Evolutionary conservation across 2,888 invertebrate genomes (phyloP), one percentile per base, ranked within the genome.

Genomic region (Alsophila aescularia): DNA sequence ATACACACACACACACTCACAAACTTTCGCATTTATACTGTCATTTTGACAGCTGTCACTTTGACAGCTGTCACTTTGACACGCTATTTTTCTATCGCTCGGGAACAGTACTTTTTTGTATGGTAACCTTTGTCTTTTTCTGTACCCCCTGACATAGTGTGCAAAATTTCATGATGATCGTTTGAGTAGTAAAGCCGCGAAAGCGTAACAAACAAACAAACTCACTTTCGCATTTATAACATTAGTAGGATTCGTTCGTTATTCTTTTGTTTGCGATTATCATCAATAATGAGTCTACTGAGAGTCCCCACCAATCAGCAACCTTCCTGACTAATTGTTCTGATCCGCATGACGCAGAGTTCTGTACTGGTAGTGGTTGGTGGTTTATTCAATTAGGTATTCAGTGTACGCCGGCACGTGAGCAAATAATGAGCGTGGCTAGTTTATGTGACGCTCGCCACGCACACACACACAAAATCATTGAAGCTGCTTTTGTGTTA

Each of bases 341-440:
- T 40, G 51, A 51, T 58, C 42, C 49, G 34, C 31, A 52, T 72
- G 67, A 69, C 67, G 72, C 63, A 60, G 55, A 37, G 35, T 62
- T 63, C 67, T 67, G 60, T 69, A 52, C 53, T 58, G 67, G 67
- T n/a, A n/a, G n/a, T n/a, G n/a, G 73, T 73, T 73, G 69, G 68
- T 70, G 64, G 61, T 73, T 73, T 75, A 81, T 79, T 79, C 70
- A 77, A 79, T 82, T 80, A 81, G 69, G 50, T 47, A 61, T 63
- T 64, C 58, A 65, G 56, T 45, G 14, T 54, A 54, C 53, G 61
- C 35, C 35, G 37, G 65, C 75, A 76, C 69, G 79, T 75, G 75
- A 69, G 64, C 51, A 55, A 59, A 66, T 67, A 67, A 60, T 52
- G 49, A 67, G 69, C 67, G 72, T 75, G 67, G 64, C 50, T 24